These are phyloP conservation scores for Phania funesta DNA, from an alignment of 2,888 invertebrate species.

Conservation along the genomic window DNA sequence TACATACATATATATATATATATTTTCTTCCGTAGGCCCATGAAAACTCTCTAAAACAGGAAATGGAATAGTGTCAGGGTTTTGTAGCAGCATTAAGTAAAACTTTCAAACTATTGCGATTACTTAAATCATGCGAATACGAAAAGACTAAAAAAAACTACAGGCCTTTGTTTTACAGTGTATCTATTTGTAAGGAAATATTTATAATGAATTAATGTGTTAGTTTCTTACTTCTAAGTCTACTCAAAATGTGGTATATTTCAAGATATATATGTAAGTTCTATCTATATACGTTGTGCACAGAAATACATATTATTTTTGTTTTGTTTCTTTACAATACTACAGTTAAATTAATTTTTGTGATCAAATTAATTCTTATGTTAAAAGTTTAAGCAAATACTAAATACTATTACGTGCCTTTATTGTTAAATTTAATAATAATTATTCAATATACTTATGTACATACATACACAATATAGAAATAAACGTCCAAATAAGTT, in stretches of 20 bases:
- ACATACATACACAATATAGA: slow-evolving; percentile 1
- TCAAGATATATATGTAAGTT: not conserved
- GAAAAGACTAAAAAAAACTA: slow-evolving; percentile 59
- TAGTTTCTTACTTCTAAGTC: slow-evolving; percentile 28
- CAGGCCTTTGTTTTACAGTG: slow-evolving; percentile 58
- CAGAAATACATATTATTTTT: not conserved
- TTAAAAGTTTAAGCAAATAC: slow-evolving; percentile 22
- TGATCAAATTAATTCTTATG: slow-evolving; percentile 27
- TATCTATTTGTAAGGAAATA: slow-evolving; percentile 50
- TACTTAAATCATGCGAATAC: slow-evolving; percentile 67
- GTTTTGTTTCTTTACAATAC: slow-evolving; percentile 6
- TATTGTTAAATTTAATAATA: slow-evolving; percentile 43
- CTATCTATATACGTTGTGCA: slow-evolving; percentile 2
- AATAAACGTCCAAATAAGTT: slow-evolving; percentile 58
- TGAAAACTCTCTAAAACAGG: slow-evolving; percentile 62
- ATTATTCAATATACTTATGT: slow-evolving; percentile 6
- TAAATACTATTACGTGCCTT: slow-evolving; percentile 54
- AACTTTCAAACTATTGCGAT: slow-evolving; percentile 47
- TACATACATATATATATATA: no score
- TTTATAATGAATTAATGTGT: slow-evolving; percentile 16
- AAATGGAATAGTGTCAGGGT: slow-evolving; percentile 56
- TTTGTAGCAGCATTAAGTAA: slow-evolving; percentile 14
- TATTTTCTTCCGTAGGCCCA: slow-evolving; percentile 56
- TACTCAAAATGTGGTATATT: slow-evolving; percentile 41
- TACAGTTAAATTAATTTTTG: slow-evolving; percentile 14